Conservation (phyloP, 2,113 vertebrate genomes). For the Sapayoa aenigma region DNA sequence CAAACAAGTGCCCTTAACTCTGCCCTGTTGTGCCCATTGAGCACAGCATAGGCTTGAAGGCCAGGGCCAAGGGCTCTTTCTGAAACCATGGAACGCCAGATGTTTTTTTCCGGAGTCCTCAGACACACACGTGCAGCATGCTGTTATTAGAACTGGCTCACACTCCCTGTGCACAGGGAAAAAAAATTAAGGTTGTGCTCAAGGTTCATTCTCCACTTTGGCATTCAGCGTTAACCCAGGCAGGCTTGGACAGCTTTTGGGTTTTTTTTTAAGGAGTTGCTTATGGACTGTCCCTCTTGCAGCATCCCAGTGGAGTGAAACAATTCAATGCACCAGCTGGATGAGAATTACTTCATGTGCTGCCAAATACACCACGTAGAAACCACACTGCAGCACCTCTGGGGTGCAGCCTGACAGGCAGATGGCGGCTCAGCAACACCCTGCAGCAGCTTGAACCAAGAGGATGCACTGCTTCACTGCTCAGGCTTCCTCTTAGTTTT, state of each 20-base stretch:
- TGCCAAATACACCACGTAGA: neutral
- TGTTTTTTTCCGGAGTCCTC: constrained; percentile 31
- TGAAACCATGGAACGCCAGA: neutral
- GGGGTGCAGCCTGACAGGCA: neutral
- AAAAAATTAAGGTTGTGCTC: neutral
- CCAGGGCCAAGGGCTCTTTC: neutral
- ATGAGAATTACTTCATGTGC: neutral
- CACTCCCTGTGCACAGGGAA: neutral
- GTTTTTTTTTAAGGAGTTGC: neutral
- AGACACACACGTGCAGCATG: constrained; percentile 16
- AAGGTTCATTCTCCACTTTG: neutral
- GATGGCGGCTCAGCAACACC: neutral
- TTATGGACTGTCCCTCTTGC: neutral
- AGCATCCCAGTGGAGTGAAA: neutral
- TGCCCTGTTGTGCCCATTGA: neutral
- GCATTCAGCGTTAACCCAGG: constrained; percentile 3
- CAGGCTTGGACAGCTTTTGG: neutral
- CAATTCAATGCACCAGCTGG: neutral
- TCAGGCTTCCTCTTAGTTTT: neutral
- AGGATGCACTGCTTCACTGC: neutral
- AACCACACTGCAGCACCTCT: neutral
- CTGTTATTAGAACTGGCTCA: constrained; percentile 34
- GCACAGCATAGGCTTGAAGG: neutral
- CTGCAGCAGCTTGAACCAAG: neutral
- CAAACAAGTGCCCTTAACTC: fast-evolving